Base-by-base conservation (phyloP, 2,113 vertebrate genomes). In the Circaetus cinerascens region DNA sequence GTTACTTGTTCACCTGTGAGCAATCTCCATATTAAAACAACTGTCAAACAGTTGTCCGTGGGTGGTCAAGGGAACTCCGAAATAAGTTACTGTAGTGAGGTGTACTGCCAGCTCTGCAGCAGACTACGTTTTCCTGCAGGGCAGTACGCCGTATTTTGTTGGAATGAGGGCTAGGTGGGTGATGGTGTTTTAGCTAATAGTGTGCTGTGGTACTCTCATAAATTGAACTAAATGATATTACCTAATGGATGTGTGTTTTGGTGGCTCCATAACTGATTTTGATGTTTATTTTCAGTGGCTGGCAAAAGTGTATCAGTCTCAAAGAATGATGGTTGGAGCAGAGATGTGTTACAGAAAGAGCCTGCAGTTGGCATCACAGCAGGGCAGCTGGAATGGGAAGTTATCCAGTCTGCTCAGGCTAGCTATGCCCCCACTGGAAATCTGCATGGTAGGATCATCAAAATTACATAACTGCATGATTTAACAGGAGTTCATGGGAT, bases 271-370 rank as follows among this genome's bases (percentile, higher is more conserved):
- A 80, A 56, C 88, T 64, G 38, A 45, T 69, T 82, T 43, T 48
- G 2, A 4, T 89, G 21, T 68, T 92, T 83, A 5, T 45, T 93
- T 97, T 81, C 95, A 99, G 99, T 99, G 99, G 99, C 96, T 99
- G 93, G 99, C 99, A 11, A 98, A 99, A 63, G 98, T 99, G 3
- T 99, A 99, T 97, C 98, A 98, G 41, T 98, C 98, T 34, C 99
- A 99, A 93, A 98, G 99, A 59, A 98, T 99, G 98, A 98, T 99
- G 98, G 75, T 98, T 34, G 99, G 99, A 96, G 99, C 99, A 32
- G 99, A 99, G 67, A 98, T 99, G 99, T 99, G 98, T 34, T 99
- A 99, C 91, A 98, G 98, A 48, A 99, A 98, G 98, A 99, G 99
- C 87, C 98, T 99, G 43, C 99, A 99, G 93, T 73, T 99, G 41